phyloP scores from a whole-genome alignment of 35 echinoderm and acorn worm genomes.

The Acanthaster planci region DNA sequence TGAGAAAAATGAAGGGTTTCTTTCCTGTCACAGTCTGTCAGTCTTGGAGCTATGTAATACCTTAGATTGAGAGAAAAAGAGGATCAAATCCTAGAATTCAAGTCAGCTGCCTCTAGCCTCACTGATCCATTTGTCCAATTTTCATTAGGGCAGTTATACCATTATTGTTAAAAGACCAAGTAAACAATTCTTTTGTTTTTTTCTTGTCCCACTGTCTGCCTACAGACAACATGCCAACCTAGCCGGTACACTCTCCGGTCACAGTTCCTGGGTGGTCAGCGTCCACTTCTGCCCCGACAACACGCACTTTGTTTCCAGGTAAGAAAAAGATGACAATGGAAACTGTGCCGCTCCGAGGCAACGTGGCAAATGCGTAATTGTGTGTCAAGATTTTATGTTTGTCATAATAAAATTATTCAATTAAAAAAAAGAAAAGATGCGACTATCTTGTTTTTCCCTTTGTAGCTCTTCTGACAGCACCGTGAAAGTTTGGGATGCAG shows the following conservation, averaged over 20 bases:
- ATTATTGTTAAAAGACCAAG: too few relatives aligned
- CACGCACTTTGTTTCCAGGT: slow-evolving; percentile 96
- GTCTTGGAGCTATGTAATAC: too few relatives aligned
- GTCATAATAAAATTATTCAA: neutral
- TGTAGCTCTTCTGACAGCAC: slow-evolving; percentile 94
- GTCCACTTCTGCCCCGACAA: slow-evolving; percentile 98
- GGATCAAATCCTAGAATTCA: too few relatives aligned
- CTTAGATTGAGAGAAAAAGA: too few relatives aligned
- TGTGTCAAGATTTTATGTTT: neutral
- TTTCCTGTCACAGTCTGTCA: too few relatives aligned
- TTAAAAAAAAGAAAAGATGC: neutral
- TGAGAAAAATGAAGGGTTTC: too few relatives aligned
- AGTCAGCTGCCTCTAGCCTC: too few relatives aligned
- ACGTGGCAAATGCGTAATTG: neutral
- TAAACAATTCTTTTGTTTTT: too few relatives aligned
- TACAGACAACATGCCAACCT: slow-evolving; percentile 97
- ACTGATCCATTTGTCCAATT: too few relatives aligned
- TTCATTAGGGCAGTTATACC: too few relatives aligned
- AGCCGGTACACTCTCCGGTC: slow-evolving; percentile 83
- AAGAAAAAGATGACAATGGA: neutral
- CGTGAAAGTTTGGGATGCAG: slow-evolving; percentile 94
- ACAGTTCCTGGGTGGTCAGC: slow-evolving; percentile 86
- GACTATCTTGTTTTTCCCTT: slow-evolving; percentile 1
- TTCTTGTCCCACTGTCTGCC: neutral
- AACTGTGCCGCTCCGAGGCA: too few relatives aligned